phyloP scores from a whole-genome alignment of 30 jellyfish, hydroid and myxozoan genomes.

The Hydra vulgaris region DNA sequence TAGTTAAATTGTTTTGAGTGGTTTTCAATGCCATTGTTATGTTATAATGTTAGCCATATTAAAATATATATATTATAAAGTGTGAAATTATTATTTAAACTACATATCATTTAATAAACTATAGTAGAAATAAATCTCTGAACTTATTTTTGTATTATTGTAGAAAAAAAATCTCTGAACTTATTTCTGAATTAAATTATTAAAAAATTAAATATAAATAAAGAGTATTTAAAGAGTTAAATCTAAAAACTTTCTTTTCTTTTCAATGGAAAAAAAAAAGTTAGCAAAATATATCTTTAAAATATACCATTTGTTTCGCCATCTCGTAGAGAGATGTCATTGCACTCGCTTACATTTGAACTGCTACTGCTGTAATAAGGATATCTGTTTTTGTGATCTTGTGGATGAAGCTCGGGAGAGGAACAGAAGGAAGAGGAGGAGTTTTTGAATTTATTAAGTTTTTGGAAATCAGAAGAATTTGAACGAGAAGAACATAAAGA shows the following conservation, averaged over 20 bases:
- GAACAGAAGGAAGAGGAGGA: not conserved
- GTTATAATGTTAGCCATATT: too few species aligned
- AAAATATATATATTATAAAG: too few species aligned
- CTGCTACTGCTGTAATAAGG: not conserved
- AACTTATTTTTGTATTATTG: too few species aligned
- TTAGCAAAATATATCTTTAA: not conserved
- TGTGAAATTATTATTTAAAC: too few species aligned
- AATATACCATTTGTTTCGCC: not conserved
- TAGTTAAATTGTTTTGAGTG: too few species aligned
- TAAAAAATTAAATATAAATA: too few species aligned
- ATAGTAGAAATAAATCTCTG: too few species aligned
- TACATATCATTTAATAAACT: too few species aligned
- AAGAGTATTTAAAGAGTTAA: not conserved
- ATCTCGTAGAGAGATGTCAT: not conserved
- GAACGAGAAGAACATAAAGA: not conserved
- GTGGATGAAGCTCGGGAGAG: not conserved
- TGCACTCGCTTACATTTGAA: not conserved
- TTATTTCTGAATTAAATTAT: too few species aligned
- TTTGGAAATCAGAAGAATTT: not conserved
- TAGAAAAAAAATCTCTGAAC: too few species aligned
- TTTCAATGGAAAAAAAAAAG: not conserved
- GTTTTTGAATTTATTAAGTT: too few species aligned
- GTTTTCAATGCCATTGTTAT: too few species aligned
- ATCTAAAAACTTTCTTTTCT: not conserved
- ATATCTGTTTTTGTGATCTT: not conserved